Base-by-base conservation (phyloP, 2,113 vertebrate genomes). In the Apodemus sylvaticus region DNA sequence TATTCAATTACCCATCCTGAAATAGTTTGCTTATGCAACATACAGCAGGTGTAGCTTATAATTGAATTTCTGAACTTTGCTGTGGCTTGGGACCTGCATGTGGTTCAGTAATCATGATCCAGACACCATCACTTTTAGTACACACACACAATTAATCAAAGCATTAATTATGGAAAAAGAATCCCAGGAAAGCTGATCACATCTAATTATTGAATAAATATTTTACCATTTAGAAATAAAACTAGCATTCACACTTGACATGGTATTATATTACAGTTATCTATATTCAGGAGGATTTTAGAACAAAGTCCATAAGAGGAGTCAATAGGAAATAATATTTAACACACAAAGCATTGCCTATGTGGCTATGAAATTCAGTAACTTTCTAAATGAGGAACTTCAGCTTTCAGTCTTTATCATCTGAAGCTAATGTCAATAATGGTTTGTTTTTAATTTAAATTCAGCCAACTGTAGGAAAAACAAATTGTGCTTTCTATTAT, bases 161-260 rank as follows among this genome's bases (percentile, higher is more conserved):
- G 96, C 83, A 98, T 98, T 98, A 97, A 97, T 98, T 97, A 97
- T 96, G 89, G 64, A 97, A 95, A 97, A 97, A 68, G 95, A 76
- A 93, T 55, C 51, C 71, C 90, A 55, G 48, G 81, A 93, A 98
- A 98, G 96, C 90, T 60, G 82, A 91, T 60, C 58, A 96, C 66
- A 97, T 17, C 4, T 92, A 76, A 96, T 96, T 96, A 93, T 95
- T 79, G 96, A 97, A 95, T 83, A 96, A 95, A 93, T 20, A 93
- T 92, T 96, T 97, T 97, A 31, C 9, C 60, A 74, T 94, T 97
- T 77, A 97, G 29, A 66, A 95, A 34, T 51, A 95, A 85, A 87
- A 94, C 39, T 34, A 86, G 48, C 55, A 97, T 55, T 62, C 90
- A 12, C 71, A 83, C 93, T 96, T 88, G 12, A 1, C 45, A 71